Percentiles rank a stretch among this genome's conserved stretches.
Conservation (phyloP, 2,113 vertebrate species). For the Muntiacus reevesi region DNA sequence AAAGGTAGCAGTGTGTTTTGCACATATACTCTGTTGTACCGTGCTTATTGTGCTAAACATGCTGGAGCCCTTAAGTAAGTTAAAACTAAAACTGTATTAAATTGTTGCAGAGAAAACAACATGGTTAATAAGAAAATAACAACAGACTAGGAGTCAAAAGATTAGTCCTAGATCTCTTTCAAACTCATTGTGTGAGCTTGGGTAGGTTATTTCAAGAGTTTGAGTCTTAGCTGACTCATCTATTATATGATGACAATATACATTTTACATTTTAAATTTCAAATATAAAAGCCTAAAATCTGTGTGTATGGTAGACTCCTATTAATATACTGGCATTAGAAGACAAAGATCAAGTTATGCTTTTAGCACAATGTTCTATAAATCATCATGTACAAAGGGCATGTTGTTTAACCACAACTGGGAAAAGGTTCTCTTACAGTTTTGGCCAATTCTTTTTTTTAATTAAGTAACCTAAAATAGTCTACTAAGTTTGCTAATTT, state of each 20-base stretch:
- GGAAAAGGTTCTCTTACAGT: background rate
- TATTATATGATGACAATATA: background rate
- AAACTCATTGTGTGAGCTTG: background rate
- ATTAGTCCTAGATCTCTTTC: background rate
- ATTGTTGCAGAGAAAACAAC: background rate
- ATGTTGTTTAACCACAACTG: background rate
- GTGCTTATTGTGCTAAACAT: background rate
- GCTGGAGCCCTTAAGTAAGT: background rate
- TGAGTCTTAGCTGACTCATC: background rate
- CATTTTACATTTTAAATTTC: background rate
- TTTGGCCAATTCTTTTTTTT: background rate
- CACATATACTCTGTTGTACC: background rate
- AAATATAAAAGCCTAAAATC: background rate
- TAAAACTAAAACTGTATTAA: background rate
- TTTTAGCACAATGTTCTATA: background rate
- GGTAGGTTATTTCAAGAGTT: background rate
- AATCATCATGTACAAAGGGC: background rate
- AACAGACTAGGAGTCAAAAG: background rate
- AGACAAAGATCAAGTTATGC: background rate
- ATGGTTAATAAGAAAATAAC: slow-evolving; percentile 1
- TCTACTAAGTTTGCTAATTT: background rate
- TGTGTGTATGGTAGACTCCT: background rate
- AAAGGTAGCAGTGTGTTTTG: background rate
- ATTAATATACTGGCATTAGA: background rate
- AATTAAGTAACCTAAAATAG: background rate